Evolutionary conservation across 1,140 invertebrate species (phyloP).

Genomic region (Halictus rubicundus): DNA sequence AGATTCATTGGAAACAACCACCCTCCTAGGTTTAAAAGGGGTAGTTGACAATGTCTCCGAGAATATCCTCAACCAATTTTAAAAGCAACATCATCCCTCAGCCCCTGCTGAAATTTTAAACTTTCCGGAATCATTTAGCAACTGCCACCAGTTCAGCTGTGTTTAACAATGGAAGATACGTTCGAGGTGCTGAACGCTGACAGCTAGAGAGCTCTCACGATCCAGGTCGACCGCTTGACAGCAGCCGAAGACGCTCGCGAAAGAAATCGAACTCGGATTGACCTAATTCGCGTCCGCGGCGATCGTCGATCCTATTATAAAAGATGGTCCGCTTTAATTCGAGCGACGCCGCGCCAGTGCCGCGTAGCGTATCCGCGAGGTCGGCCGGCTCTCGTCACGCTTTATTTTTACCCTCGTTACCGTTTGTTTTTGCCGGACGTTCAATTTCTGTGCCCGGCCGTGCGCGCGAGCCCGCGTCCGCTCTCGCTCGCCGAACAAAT

Average conservation of each 20-base stretch:
- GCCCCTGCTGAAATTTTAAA: too few relatives aligned
- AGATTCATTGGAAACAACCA: too few relatives aligned
- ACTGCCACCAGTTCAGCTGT: too few relatives aligned
- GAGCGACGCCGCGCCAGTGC: not conserved
- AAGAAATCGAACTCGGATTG: slow-evolving; percentile 3
- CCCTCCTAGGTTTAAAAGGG: too few relatives aligned
- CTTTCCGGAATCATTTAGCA: too few relatives aligned
- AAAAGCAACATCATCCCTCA: too few relatives aligned
- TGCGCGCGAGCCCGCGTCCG: not conserved
- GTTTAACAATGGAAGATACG: too few relatives aligned
- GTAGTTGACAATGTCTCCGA: too few relatives aligned
- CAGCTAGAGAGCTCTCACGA: too few relatives aligned
- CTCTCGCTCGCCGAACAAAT: not conserved
- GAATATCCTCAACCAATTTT: too few relatives aligned
- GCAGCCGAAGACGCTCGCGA: not conserved
- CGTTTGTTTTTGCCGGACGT: not conserved
- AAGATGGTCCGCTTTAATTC: slow-evolving; percentile 39
- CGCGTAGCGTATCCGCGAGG: not conserved
- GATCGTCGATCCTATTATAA: slow-evolving; percentile 8
- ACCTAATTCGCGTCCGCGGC: not conserved
- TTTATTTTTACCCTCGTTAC: slow-evolving; percentile 14
- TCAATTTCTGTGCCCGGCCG: not conserved
- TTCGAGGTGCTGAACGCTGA: too few relatives aligned
- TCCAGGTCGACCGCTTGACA: too few relatives aligned
- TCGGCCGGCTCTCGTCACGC: slow-evolving; percentile 4